Base-by-base conservation (phyloP, 2,888 invertebrate species). In the Noctua pronuba region DNA sequence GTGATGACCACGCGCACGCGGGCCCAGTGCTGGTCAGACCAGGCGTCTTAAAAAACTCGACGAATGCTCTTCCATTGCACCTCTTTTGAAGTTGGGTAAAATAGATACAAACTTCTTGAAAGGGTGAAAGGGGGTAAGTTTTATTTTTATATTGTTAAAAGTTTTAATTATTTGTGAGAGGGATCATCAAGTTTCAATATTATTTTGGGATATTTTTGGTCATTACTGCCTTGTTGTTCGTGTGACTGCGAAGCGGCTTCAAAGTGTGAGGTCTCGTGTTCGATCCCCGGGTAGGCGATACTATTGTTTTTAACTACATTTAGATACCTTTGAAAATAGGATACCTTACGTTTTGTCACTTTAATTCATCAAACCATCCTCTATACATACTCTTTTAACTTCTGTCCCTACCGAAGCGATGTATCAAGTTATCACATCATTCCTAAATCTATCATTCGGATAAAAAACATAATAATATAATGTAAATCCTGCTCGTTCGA, bases 131-230 rank as follows among this genome's bases (percentile, higher is more conserved):
- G 18, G n/a, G n/a, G n/a, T n/a, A n/a, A n/a, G n/a, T n/a, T n/a
- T n/a, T 31, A 49, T 35, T 16, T 38, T 41, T 46, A 73, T 72
- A 58, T 77, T 77, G 65, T 77, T 77, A 79, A 79, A 79, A 66
- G 49, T 79, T 77, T 81, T 66, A 52, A 79, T 60, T 24, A 8
- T 66, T 58, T 24, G 4, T 18, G 38, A 16, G 38, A 41, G 35
- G 24, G 58, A 6, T 24, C 28, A 8, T 72, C 81, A 64, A 24
- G 78, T 79, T 79, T 66, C 81, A 71, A 6, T 18, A 21, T 49
- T 35, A 0, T 55, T 65, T 65, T 41, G n/a, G 18, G 6, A 46
- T 10, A 46, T 65, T 76, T 46, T 73, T 76, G 13, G 18, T 72
- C 21, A 70, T 28, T 71, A 73, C 18, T 7, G 10, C 21, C 16